Percentiles rank a stretch among this genome's conserved stretches.
phyloP scores from a whole-genome alignment of 2,888 invertebrate genomes.

The Andrena chrysosceles region DNA sequence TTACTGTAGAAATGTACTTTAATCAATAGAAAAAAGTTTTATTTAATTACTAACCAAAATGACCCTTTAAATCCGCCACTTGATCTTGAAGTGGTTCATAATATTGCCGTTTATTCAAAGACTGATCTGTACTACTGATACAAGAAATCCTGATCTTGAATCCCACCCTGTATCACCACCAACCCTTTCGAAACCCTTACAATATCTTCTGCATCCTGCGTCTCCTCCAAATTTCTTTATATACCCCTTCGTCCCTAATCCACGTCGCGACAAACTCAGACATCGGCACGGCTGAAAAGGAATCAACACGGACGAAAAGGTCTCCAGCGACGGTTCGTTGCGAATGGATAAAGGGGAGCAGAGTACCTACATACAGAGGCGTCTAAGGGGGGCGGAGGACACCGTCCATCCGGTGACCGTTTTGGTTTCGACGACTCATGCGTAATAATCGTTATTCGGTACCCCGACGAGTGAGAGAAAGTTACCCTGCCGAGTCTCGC shows the following conservation, averaged over 20 bases:
- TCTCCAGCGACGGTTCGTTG: neutral
- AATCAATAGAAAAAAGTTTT: no score
- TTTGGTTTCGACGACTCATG: constrained; percentile 77
- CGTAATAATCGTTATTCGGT: constrained; percentile 79
- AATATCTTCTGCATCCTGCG: neutral
- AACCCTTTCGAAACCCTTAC: no score
- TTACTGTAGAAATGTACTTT: no score
- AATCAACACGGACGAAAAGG: neutral
- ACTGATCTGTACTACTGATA: no score
- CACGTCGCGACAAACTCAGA: neutral
- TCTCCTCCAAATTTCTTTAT: neutral
- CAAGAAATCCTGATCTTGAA: no score
- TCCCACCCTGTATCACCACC: no score
- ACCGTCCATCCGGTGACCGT: constrained; percentile 54
- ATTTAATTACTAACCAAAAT: no score
- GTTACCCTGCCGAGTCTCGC: constrained; percentile 72
- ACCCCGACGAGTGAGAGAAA: constrained; percentile 76
- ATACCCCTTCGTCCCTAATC: neutral
- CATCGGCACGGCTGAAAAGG: neutral
- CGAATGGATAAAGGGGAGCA: neutral
- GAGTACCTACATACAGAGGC: constrained; percentile 13
- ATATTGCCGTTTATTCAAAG: no score
- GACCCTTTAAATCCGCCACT: no score
- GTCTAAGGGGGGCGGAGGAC: constrained; percentile 52
- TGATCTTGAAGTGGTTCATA: no score